Conservation (phyloP, 2,888 invertebrate genomes). For the Pseudococcus longispinus region DNA sequence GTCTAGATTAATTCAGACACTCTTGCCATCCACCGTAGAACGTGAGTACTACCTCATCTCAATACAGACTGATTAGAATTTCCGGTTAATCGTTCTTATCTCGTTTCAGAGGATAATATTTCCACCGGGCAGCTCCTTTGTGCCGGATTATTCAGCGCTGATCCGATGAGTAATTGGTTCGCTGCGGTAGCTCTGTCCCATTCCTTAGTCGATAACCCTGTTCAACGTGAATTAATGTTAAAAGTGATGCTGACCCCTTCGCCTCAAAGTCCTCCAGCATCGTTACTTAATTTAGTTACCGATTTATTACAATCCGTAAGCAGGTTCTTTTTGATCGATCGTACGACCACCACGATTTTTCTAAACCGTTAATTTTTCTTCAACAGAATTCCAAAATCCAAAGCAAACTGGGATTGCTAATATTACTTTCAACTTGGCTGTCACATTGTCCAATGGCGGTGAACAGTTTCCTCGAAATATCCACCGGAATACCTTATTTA, state of each 20-base stretch:
- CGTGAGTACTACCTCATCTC: conserved; percentile 63
- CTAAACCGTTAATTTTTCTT: conserved; percentile 20
- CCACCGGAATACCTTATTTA: conserved; percentile 83
- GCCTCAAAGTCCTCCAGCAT: conserved; percentile 83
- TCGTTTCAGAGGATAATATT: conserved; percentile 61
- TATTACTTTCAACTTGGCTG: conserved; percentile 89
- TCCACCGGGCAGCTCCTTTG: conserved; percentile 86
- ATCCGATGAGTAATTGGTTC: conserved; percentile 94
- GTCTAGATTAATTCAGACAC: conserved; percentile 85
- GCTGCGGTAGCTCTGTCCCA: conserved; percentile 90
- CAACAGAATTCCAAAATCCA: conserved; percentile 75
- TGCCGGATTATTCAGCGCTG: conserved; percentile 87
- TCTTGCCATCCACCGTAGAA: conserved; percentile 86
- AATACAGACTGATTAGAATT: not conserved
- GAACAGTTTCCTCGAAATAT: conserved; percentile 78
- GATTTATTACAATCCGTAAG: conserved; percentile 78
- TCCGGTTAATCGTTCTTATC: not conserved
- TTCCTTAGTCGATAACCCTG: conserved; percentile 82
- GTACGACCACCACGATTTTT: not conserved
- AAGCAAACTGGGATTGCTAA: conserved; percentile 86
- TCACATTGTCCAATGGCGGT: conserved; percentile 84
- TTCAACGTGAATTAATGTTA: conserved; percentile 87
- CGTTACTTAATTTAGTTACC: conserved; percentile 88
- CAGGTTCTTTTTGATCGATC: not conserved
- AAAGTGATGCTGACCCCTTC: conserved; percentile 79